A percentile compares a stretch with the other conserved stretches of the same genome.
These are phyloP conservation scores for Smittia sp. DNA, from an alignment of 2,888 invertebrate species.

Conservation along the genomic window DNA sequence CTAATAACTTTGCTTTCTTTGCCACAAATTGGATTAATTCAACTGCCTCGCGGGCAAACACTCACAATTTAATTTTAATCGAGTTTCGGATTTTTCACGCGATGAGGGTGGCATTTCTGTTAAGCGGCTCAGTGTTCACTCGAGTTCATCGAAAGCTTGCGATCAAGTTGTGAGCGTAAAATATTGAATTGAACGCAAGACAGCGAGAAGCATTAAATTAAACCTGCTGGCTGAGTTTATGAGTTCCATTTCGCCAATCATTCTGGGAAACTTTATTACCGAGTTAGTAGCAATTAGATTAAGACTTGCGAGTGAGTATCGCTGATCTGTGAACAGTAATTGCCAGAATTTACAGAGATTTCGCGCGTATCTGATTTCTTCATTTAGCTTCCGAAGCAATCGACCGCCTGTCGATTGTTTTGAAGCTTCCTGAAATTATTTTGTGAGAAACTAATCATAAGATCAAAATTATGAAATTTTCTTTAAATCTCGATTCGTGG, in stretches of 20 bases:
- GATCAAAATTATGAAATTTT: background rate
- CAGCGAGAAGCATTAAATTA: no score
- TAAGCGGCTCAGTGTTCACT: background rate
- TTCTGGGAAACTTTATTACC: no score
- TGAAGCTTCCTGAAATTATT: background rate
- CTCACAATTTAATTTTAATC: conserved; percentile 1
- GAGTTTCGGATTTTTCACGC: background rate
- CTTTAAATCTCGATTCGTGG: background rate
- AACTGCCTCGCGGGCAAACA: conserved; percentile 16
- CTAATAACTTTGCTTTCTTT: conserved; percentile 35
- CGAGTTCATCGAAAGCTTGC: background rate
- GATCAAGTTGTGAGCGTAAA: background rate
- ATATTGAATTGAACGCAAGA: background rate
- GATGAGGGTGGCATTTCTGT: background rate
- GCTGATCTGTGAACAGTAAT: no score
- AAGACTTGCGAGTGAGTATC: no score
- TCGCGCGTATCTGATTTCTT: background rate
- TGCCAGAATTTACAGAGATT: background rate
- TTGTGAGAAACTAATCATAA: background rate
- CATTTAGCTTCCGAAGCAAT: background rate
- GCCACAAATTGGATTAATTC: conserved; percentile 35
- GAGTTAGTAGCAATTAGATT: no score
- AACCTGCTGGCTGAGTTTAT: no score
- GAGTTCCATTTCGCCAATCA: no score
- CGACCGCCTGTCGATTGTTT: background rate